Conservation (phyloP, 2,888 invertebrate species). For the Drosophila vallismaia region DNA sequence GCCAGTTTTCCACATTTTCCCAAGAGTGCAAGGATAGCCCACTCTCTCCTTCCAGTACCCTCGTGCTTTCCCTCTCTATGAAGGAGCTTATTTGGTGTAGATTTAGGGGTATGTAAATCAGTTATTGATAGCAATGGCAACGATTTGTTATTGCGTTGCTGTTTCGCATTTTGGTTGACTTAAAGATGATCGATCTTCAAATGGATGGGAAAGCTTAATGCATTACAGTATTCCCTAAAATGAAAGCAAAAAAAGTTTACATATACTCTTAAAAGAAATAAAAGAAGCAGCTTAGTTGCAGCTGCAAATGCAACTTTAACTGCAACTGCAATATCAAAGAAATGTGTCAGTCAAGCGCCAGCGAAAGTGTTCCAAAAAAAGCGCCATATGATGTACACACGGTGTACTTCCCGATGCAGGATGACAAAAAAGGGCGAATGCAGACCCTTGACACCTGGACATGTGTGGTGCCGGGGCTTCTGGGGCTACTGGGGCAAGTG, state of each 20-base stretch:
- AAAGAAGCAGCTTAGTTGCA: constrained; percentile 36
- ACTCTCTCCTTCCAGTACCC: not conserved
- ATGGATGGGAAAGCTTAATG: constrained; percentile 3
- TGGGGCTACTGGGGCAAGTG: constrained; percentile 12
- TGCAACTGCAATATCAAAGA: constrained; percentile 42
- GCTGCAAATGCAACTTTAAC: constrained; percentile 23
- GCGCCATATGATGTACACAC: constrained; percentile 37
- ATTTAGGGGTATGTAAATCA: constrained; percentile 71
- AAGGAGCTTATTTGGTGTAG: constrained; percentile 55
- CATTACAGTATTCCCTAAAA: not conserved
- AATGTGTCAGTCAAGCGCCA: constrained; percentile 37
- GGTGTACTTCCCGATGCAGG: constrained; percentile 25
- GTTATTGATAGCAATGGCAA: constrained; percentile 66
- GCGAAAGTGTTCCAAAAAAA: constrained; percentile 38
- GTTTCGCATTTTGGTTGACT: constrained; percentile 40
- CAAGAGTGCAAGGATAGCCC: not conserved
- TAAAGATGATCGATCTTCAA: constrained; percentile 17
- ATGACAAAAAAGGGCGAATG: constrained; percentile 34
- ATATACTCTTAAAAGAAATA: constrained; percentile 20
- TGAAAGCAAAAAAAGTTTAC: too few species aligned
- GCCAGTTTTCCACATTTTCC: constrained; percentile 6
- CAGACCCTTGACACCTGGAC: constrained; percentile 35
- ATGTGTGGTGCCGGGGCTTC: constrained; percentile 14
- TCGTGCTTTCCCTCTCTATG: not conserved
- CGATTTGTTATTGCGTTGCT: constrained; percentile 50